These are phyloP conservation scores for Ramazzottius varieornatus DNA, from an alignment of 2,888 invertebrate genomes.

Conservation along the genomic window DNA sequence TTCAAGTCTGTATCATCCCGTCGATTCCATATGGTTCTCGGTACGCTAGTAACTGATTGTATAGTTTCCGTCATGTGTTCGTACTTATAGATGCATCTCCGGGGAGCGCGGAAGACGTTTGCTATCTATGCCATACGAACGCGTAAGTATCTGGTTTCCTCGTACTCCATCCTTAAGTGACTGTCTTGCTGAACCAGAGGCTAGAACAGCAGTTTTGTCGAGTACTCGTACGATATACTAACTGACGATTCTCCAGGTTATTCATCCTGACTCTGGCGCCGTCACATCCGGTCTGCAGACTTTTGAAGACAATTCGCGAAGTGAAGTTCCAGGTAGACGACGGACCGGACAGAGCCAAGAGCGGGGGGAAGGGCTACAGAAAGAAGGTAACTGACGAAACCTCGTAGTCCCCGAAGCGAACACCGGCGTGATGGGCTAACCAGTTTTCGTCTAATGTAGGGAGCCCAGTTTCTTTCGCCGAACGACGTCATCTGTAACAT, in stretches of 20 bases:
- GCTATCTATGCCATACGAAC: background rate
- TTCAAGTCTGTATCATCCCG: background rate
- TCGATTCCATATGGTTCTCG: background rate
- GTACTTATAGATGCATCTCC: background rate
- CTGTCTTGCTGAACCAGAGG: background rate
- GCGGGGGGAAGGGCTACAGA: background rate
- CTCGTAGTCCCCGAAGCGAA: too few relatives aligned
- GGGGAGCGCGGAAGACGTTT: background rate
- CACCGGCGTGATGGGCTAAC: too few relatives aligned
- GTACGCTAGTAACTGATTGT: too few relatives aligned
- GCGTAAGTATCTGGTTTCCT: background rate
- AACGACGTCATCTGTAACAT: background rate
- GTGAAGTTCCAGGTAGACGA: background rate
- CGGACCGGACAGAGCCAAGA: background rate
- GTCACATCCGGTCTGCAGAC: background rate
- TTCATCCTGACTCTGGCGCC: background rate
- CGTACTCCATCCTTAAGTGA: background rate
- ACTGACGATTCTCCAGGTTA: background rate
- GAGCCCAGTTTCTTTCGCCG: background rate
- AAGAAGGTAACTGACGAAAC: background rate
- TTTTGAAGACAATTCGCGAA: background rate
- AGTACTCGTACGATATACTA: background rate
- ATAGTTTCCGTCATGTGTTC: too few relatives aligned
- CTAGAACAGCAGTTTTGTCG: background rate
- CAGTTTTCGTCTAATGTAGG: background rate